phyloP scores from a whole-genome alignment of 2,113 vertebrate species.

The Clarias magur region DNA sequence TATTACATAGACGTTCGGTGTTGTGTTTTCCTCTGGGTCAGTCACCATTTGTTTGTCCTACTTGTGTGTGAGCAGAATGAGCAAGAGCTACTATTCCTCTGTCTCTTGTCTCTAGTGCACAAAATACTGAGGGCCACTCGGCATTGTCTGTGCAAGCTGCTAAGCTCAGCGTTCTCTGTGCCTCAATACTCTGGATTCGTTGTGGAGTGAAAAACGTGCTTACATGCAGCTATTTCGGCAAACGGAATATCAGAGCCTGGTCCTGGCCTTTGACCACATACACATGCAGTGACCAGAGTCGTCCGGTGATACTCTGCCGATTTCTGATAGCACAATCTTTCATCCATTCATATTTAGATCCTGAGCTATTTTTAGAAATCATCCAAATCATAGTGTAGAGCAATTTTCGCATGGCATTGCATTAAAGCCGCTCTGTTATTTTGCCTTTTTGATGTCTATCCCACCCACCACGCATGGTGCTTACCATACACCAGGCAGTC shows the following conservation, averaged over 20 bases:
- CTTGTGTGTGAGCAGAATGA: conserved; percentile 17
- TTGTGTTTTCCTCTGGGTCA: not conserved
- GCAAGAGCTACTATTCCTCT: conserved; percentile 25
- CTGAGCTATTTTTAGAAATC: not conserved
- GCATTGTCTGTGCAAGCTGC: conserved; percentile 51
- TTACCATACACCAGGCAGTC: not conserved
- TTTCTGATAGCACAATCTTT: not conserved
- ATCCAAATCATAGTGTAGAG: conserved; percentile 10
- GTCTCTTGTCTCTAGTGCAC: conserved; percentile 15
- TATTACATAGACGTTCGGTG: not conserved
- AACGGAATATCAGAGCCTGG: conserved; percentile 41
- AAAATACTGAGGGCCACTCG: not conserved
- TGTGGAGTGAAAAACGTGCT: conserved; percentile 63
- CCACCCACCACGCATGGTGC: conserved; percentile 24
- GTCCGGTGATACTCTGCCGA: not conserved
- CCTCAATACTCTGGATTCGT: conserved; percentile 60
- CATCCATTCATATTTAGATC: not conserved
- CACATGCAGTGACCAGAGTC: not conserved
- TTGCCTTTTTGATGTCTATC: conserved; percentile 40
- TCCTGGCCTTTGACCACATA: conserved; percentile 41
- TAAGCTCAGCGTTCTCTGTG: conserved; percentile 44
- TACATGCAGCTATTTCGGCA: conserved; percentile 55
- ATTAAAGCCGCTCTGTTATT: conserved; percentile 45
- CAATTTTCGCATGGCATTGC: conserved; percentile 2
- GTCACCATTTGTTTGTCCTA: not conserved